These are phyloP conservation scores for Nicator chloris DNA, from an alignment of 2,113 vertebrate genomes.

Conservation along the genomic window DNA sequence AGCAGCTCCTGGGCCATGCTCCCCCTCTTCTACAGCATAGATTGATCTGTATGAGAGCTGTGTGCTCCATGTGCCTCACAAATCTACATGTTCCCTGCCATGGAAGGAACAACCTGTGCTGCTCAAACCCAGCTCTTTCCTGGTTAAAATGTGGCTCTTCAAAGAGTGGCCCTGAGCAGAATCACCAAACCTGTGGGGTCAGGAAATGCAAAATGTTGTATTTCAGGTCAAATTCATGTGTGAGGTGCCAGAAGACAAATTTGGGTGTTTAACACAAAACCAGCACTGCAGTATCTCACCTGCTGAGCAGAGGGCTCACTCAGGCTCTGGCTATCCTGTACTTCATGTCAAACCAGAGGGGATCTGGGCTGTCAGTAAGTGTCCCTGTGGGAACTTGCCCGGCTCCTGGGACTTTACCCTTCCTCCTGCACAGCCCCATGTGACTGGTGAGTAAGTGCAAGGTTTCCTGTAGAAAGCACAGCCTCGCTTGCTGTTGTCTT, in stretches of 20 bases:
- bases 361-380: not conserved
- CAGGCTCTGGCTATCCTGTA: fast-evolving
- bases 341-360: not conserved
- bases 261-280: not conserved
- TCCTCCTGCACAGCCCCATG: constrained; percentile 32
- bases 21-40: not conserved
- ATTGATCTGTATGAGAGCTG: not conserved
- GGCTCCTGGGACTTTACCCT: not conserved
- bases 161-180: not conserved
- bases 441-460: constrained; percentile 46
- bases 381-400: not conserved
- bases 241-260: not conserved
- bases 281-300: not conserved
- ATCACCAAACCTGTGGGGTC: not conserved
- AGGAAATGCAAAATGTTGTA: fast-evolving
- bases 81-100: fast-evolving
- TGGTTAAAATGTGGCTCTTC: not conserved
- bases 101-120: not conserved
- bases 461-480: constrained; percentile 25
- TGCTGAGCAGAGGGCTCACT: not conserved
- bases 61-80: fast-evolving
- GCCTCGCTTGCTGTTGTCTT: not conserved
- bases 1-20: not conserved
- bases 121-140: not conserved
- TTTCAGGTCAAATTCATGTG: not conserved